These are phyloP conservation scores for Antheraea yamamai DNA, from an alignment of 2,888 invertebrate species.

Conservation along the genomic window DNA sequence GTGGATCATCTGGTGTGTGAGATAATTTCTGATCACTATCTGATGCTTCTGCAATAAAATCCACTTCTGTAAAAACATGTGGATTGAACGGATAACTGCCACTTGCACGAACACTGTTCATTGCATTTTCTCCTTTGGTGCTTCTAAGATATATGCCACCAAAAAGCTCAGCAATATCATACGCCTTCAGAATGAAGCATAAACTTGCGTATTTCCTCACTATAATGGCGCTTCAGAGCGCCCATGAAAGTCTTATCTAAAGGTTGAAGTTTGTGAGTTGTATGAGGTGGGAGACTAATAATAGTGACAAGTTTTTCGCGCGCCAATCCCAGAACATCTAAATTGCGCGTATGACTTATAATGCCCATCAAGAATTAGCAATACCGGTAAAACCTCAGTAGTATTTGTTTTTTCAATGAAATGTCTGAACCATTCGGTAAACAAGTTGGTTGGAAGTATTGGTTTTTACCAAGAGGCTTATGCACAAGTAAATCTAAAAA, in stretches of 20 bases:
- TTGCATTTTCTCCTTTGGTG: background rate
- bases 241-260: background rate
- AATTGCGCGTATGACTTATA: conserved; percentile 2
- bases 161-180: conserved; percentile 11
- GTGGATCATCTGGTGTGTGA: background rate
- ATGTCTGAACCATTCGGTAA: conserved; percentile 13
- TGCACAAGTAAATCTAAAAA: too few species aligned
- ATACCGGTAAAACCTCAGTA: conserved; percentile 9
- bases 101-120: background rate
- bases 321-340: conserved; percentile 5
- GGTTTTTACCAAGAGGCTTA: too few species aligned
- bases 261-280: background rate
- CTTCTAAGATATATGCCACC: background rate
- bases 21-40: background rate
- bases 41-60: background rate
- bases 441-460: background rate
- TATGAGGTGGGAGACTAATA: background rate
- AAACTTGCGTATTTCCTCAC: conserved; percentile 8
- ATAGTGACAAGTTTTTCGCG: background rate
- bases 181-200: background rate
- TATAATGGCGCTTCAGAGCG: background rate
- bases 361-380: conserved; percentile 13
- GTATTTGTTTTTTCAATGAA: conserved; percentile 7
- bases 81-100: background rate
- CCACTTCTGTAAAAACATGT: background rate